These are phyloP conservation scores for Diaphora mendica DNA, from an alignment of 2,888 invertebrate species.

Conservation along the genomic window DNA sequence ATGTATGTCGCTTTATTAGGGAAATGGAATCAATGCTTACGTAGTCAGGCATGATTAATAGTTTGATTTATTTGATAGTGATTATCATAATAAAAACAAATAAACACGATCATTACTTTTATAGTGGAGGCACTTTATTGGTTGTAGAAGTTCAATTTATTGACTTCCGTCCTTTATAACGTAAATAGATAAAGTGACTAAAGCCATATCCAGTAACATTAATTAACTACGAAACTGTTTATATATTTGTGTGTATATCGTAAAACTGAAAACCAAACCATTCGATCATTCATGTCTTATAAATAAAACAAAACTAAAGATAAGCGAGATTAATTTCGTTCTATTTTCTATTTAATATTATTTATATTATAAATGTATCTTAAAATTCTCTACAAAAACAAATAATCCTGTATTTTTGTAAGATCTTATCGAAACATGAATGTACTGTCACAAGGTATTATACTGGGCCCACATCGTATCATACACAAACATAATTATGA, in stretches of 20 bases:
- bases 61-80: slow-evolving; percentile 59
- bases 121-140: slow-evolving; percentile 35
- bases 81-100: slow-evolving; percentile 56
- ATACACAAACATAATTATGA: neutral
- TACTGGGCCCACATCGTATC: neutral
- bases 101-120: slow-evolving; percentile 38
- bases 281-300: neutral
- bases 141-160: slow-evolving; percentile 51
- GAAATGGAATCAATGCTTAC: slow-evolving; percentile 61
- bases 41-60: slow-evolving; percentile 64
- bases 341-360: neutral
- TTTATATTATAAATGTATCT: neutral
- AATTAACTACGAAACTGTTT: neutral
- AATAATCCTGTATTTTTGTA: neutral
- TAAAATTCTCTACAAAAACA: neutral
- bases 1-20: slow-evolving; percentile 45
- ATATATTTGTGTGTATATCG: neutral
- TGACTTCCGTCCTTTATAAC: slow-evolving; percentile 45
- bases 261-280: neutral
- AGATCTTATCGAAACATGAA: neutral
- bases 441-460: neutral
- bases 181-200: slow-evolving; percentile 33
- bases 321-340: neutral
- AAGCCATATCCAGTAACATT: neutral
- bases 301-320: neutral